Evolutionary conservation across 2,113 vertebrate genomes (phyloP).

Genomic region (Sardina pilchardus): DNA sequence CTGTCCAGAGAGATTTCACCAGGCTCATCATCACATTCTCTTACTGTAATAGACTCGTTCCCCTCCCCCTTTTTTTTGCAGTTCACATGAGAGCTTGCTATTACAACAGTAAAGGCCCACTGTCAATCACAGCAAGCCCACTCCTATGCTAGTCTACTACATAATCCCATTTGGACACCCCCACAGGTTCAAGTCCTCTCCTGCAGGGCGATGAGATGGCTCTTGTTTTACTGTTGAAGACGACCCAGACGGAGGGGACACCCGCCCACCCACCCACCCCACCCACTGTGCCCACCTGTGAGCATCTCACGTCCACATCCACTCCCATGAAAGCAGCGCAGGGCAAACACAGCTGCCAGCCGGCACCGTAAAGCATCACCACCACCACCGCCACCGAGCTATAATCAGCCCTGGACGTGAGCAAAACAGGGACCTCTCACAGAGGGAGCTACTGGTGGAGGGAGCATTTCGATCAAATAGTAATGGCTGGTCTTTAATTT

Average conservation of each 20-base stretch:
- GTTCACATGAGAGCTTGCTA: background rate
- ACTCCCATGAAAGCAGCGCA: conserved; percentile 8
- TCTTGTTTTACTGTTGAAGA: background rate
- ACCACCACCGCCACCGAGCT: conserved; percentile 9
- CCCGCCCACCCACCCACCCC: conserved; percentile 13
- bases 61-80: no score
- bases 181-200: background rate
- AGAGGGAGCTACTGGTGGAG: background rate
- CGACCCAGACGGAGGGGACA: background rate
- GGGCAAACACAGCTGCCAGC: conserved; percentile 41
- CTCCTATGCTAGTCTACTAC: background rate
- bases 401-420: conserved; percentile 27
- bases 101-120: background rate
- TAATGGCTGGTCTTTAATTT: conserved; percentile 32
- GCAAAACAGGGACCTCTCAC: background rate
- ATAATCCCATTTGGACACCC: background rate
- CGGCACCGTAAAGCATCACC: conserved; percentile 14
- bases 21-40: no score
- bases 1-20: no score
- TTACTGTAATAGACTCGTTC: background rate
- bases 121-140: background rate
- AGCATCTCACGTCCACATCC: background rate
- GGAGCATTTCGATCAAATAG: conserved; percentile 31
- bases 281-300: conserved; percentile 36
- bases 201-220: background rate